Base-by-base conservation (phyloP, 2,888 invertebrate species). In the Gandaritis pyraliata region DNA sequence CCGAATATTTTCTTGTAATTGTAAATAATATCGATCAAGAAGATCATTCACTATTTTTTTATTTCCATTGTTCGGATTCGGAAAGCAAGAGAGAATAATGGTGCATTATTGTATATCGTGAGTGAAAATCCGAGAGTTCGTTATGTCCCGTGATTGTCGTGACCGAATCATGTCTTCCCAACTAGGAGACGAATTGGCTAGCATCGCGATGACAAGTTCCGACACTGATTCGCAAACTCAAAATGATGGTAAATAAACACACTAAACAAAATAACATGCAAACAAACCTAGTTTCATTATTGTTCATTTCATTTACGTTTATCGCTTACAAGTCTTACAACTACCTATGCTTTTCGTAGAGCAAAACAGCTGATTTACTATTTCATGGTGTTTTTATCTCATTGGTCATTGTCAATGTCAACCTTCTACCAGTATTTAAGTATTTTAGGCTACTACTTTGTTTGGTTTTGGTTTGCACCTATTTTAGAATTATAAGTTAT, bases 221-320 rank as follows among this genome's bases (percentile, higher is more conserved):
- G 90, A 90, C 64, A 83, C 86, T 39, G 90, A 91, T 69, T 86
- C 90, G 2, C 90, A 88, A 83, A 76, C 86, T 72, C 87, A 89
- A 46, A 84, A 85, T 55, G 90, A 90, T 82, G 87, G 90, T 90
- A 86, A 87, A 83, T 81, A 86, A 85, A 85, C 46, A 53, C 39
- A 18, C 51, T 77, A 61, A 38, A 39, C 15, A 43, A 43, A 50
- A 18, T 16, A 13, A 13, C 23, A 23, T 23, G 3, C 23, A 23
- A 23, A 2, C 23, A 33, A 8, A 8, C 8, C 33, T 33, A 33
- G 33, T 1, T 33, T 33, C 33, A 29, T 29, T 29, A 29, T n/a
- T n/a, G n/a, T n/a, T n/a, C n/a, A 23, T 5, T 23, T 23, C 3
- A 23, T 23, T 23, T 23, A 23, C 23, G 6, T 23, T 23, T 23